Evolutionary conservation across 2,113 vertebrate species (phyloP).

Genomic region (Xiphophorus hellerii): DNA sequence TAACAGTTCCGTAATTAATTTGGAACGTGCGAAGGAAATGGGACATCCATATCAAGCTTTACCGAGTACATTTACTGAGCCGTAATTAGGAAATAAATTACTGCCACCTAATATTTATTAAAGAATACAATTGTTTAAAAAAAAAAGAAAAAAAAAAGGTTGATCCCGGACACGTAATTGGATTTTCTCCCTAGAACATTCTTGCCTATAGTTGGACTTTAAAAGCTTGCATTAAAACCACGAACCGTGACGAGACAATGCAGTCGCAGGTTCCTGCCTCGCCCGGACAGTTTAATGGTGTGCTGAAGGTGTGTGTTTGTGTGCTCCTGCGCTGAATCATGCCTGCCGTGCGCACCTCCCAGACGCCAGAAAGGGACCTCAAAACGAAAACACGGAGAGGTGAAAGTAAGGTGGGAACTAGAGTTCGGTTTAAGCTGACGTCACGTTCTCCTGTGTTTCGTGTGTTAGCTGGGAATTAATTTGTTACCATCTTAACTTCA

Average conservation of each 20-base stretch:
- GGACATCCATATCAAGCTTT: slow-evolving; percentile 13
- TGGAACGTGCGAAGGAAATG: slow-evolving; percentile 4
- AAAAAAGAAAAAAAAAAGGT: background rate
- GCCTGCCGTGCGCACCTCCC: too few species aligned
- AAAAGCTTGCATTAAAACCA: background rate
- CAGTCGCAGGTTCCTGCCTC: background rate
- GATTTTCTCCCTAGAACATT: background rate
- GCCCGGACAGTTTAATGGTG: background rate
- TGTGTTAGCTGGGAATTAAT: background rate
- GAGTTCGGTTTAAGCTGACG: background rate
- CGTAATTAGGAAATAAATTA: slow-evolving; percentile 8
- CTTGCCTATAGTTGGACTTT: background rate
- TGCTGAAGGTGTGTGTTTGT: background rate
- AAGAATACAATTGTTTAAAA: background rate
- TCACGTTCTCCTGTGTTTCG: background rate
- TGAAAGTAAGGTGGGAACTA: background rate
- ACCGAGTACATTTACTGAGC: slow-evolving; percentile 12
- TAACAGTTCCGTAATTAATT: slow-evolving; percentile 9
- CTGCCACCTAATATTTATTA: slow-evolving; percentile 4
- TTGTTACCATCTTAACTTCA: background rate
- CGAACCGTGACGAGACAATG: background rate
- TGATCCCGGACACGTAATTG: slow-evolving; percentile 13
- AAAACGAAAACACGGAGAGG: too few species aligned
- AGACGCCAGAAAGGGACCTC: background rate
- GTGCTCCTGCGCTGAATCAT: too few species aligned